Base-by-base conservation (phyloP, 1,140 invertebrate genomes). In the Atta colombica region DNA sequence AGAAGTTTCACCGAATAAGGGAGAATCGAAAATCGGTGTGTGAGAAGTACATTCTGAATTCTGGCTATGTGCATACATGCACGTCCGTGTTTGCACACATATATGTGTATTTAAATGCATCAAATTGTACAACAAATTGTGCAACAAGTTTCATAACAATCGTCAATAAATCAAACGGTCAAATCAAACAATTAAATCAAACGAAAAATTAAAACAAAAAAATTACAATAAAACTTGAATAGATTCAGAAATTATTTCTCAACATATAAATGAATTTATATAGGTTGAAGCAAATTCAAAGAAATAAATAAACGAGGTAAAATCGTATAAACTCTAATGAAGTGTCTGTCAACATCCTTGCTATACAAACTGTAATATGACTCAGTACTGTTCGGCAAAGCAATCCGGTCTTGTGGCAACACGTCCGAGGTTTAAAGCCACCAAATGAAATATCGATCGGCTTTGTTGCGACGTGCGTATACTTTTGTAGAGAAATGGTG, bases 1-100 rank as follows among this genome's bases (percentile, higher is more conserved):
- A 75, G 82, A 90, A 90, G 89, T 90, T 90, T 90, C 88, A 14
- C 61, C 53, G 60, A 60, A 63, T 71, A 51, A 68, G 60, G 77
- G 55, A 78, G 89, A 88, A 90, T 90, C 86, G 45, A 12, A 58
- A 51, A 25, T 75, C 66, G 66, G 69, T 71, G 60, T 72, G 81
- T 35, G 60, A 61, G 60, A 82, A 65, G 25, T 69, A 77, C 68
- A 85, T 90, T 66, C 35, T n/a, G 16, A 75, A 58, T 45, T 53
- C 12, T 18, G 35, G 25, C 5, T 45, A 21, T 14, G n/a, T 45
- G 16, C 53, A 12, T 21, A 18, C 39, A 1, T 69, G 49, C 6
- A 3, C 18, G 31, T 21, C 16, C 10, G 25, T 18, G 14, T 35
- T 45, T 45, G 39, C 39, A 45, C 16, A 16, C 28, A 55, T 16